Base-by-base conservation (phyloP, 2,888 invertebrate genomes). In the Plutella xylostella region DNA sequence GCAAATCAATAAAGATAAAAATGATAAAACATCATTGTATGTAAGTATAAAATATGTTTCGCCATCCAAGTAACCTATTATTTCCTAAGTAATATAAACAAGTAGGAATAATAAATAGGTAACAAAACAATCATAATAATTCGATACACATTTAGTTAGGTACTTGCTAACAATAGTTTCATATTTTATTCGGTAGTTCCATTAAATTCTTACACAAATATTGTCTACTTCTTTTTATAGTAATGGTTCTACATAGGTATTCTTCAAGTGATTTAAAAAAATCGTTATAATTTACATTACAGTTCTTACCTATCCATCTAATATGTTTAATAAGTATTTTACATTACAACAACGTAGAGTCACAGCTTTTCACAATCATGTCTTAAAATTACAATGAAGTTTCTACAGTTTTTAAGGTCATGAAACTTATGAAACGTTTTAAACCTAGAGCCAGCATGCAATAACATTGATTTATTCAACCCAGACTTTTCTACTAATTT, bases 1-100 rank as follows among this genome's bases (percentile, higher is more conserved):
- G 79, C 79, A 78, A 79, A 76, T 61, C n/a, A n/a, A n/a, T n/a
- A n/a, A 55, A 79, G 78, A 60, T 55, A 55, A 65, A 68, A 75
- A 69, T 37, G 68, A 57, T 63, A 66, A 70, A 72, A 73, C 63
- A 53, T 67, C 57, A 52, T 28, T 28, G 6, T 3, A 28, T 14
- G 15, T 15, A 11, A 34, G 34, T 65, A 75, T 80, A 80, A 77
- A 80, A 79, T 79, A 77, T 75, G 61, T 67, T 59, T 58, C 55
- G 60, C 45, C 51, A 56, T 56, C 53, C 57, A 55, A 71, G 67
- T 67, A 56, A 57, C 72, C 40, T 30, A 40, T 37, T 19, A 7
- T 22, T 18, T 17, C 66, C 70, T 72, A 55, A 58, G 61, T 68
- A 68, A 63, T 56, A 65, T 57, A 61, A 17, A 64, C 4, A 22